Conservation (phyloP, 1,140 invertebrate genomes). For the Trialeurodes vaporariorum region DNA sequence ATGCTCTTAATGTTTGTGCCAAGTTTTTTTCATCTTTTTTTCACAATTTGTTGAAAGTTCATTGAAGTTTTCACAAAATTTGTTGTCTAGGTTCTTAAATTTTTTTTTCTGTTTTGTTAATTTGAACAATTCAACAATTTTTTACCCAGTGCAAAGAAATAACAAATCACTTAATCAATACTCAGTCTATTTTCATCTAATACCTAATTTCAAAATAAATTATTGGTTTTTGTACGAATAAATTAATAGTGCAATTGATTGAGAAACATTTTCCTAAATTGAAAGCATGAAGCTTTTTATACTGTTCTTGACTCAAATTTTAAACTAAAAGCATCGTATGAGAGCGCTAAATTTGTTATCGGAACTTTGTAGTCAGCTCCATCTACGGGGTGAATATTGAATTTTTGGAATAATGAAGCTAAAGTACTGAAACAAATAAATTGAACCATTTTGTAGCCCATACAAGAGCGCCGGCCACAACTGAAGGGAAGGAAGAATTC, state of each 20-base stretch:
- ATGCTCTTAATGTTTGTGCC: too few relatives aligned
- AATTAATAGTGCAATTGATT: not conserved
- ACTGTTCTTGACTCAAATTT: conserved; percentile 18
- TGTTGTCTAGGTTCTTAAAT: too few relatives aligned
- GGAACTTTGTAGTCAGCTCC: conserved; percentile 22
- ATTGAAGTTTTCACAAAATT: too few relatives aligned
- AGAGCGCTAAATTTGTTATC: conserved; percentile 27
- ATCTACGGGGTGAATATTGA: conserved; percentile 18
- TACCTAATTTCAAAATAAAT: not conserved
- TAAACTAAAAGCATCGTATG: conserved; percentile 26
- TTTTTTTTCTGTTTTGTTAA: too few relatives aligned
- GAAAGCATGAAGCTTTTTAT: not conserved
- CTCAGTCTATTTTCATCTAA: not conserved
- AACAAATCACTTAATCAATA: too few relatives aligned
- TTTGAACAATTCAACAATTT: too few relatives aligned
- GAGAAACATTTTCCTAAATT: too few relatives aligned
- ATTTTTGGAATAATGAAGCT: conserved; percentile 46
- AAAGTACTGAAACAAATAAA: conserved; percentile 60
- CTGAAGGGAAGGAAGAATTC: conserved; percentile 77
- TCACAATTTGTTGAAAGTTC: too few relatives aligned
- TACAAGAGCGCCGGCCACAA: conserved; percentile 72
- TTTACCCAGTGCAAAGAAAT: too few relatives aligned
- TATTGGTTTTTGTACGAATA: not conserved
- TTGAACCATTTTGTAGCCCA: conserved; percentile 73
- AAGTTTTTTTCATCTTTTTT: too few relatives aligned